Evolutionary conservation across 1,140 invertebrate genomes (phyloP).

Genomic region (Plectus sambesii): DNA sequence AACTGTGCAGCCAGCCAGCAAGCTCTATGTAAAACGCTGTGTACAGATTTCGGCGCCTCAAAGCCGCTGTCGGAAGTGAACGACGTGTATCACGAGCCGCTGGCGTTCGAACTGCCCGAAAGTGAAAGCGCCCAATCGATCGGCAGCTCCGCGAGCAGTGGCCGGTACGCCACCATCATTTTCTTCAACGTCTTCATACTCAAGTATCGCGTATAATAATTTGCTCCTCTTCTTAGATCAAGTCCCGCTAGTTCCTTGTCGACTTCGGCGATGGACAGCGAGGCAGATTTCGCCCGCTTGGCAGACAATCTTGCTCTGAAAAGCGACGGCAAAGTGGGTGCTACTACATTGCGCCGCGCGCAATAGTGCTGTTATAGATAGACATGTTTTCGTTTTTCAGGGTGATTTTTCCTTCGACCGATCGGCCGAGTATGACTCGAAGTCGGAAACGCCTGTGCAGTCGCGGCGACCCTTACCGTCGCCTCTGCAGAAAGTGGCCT

Average conservation of each 20-base stretch:
- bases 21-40: slow-evolving; percentile 14
- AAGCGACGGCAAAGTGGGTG: slow-evolving; percentile 32
- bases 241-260: slow-evolving; percentile 29
- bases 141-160: slow-evolving; percentile 40
- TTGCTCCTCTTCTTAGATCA: slow-evolving; percentile 17
- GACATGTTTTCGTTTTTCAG: slow-evolving; percentile 17
- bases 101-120: slow-evolving; percentile 33
- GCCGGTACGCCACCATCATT: slow-evolving; percentile 22
- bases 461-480: slow-evolving; percentile 2
- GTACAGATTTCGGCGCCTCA: slow-evolving; percentile 7
- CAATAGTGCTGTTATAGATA: too few species aligned
- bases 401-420: slow-evolving; percentile 42
- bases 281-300: slow-evolving; percentile 43
- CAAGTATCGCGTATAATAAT: too few species aligned
- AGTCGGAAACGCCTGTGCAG: slow-evolving; percentile 33
- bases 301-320: slow-evolving; percentile 43
- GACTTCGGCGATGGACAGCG: slow-evolving; percentile 39
- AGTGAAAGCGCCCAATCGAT: slow-evolving; percentile 38
- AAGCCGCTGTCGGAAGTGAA: slow-evolving; percentile 41
- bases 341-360: too few species aligned
- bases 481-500: too few species aligned
- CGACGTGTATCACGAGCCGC: slow-evolving; percentile 39
- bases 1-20: slow-evolving; percentile 13
- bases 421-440: slow-evolving; percentile 15
- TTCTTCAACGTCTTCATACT: slow-evolving; percentile 11